phyloP scores from a whole-genome alignment of 2,797 vertebrate species.

The Artibeus lituratus region DNA sequence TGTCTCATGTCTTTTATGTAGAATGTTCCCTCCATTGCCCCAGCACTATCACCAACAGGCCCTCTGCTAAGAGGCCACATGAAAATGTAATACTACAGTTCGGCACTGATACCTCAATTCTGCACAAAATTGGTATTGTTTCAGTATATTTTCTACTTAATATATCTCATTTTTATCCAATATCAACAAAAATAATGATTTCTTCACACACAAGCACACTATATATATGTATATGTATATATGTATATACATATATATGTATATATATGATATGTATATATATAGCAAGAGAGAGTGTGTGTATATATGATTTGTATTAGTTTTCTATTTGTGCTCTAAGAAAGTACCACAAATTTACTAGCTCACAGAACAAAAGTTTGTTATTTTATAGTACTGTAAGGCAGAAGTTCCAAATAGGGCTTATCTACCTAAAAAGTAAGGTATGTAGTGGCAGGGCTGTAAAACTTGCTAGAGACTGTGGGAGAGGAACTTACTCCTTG shows the following conservation, averaged over 20 bases:
- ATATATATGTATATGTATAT: neutral
- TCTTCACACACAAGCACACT: too few species aligned
- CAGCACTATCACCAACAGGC: neutral
- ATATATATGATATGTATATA: too few species aligned
- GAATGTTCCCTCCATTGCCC: neutral
- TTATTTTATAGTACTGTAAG: neutral
- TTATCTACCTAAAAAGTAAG: neutral
- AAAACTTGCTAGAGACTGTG: neutral
- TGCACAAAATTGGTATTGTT: neutral
- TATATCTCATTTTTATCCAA: neutral
- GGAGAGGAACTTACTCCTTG: neutral
- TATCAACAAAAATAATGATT: neutral
- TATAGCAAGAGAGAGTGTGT: too few species aligned
- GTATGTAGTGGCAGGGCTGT: neutral
- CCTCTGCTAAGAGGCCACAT: neutral
- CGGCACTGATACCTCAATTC: neutral
- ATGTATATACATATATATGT: too few species aligned
- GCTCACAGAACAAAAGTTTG: neutral
- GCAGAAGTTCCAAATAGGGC: neutral
- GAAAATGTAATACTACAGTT: neutral
- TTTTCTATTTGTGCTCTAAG: neutral
- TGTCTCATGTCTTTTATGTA: neutral
- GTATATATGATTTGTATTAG: neutral
- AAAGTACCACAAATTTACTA: too few species aligned
- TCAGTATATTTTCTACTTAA: neutral